Conservation (phyloP, 2,888 invertebrate species). For the Plagodis dolabraria region DNA sequence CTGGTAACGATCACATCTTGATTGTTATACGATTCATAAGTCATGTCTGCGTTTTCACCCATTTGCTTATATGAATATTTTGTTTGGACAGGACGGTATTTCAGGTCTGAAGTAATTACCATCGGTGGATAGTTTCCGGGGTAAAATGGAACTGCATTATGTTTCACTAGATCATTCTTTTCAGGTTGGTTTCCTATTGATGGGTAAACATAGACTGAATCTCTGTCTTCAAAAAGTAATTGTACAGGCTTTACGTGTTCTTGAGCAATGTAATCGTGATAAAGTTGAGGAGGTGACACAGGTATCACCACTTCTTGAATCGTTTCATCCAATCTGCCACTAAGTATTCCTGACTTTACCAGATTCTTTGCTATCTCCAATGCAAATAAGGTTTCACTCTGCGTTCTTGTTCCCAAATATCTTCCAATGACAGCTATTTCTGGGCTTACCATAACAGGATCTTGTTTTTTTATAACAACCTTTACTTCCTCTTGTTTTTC, state of each 20-base stretch:
- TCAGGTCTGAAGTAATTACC: conserved; percentile 22
- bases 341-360: conserved; percentile 44
- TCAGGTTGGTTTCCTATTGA: background rate
- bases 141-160: conserved; percentile 6
- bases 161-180: conserved; percentile 11
- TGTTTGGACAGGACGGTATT: conserved; percentile 27
- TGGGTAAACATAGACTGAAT: conserved; percentile 9
- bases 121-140: conserved; percentile 13
- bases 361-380: conserved; percentile 45
- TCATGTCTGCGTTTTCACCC: conserved; percentile 40
- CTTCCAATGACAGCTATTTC: conserved; percentile 41
- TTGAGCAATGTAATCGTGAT: conserved; percentile 8
- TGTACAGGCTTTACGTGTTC: conserved; percentile 7
- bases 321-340: conserved; percentile 27
- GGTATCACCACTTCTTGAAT: conserved; percentile 30
- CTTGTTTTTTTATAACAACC: conserved; percentile 5
- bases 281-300: conserved; percentile 18
- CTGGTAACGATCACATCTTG: conserved; percentile 43
- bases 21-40: conserved; percentile 42
- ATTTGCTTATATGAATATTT: conserved; percentile 51
- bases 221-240: conserved; percentile 15
- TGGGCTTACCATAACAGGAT: conserved; percentile 31
- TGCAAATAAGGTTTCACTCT: conserved; percentile 43
- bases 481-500: conserved; percentile 4
- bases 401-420: conserved; percentile 46